A percentile compares a stretch with the other conserved stretches of the same genome.
These are phyloP conservation scores for Melinaea marsaeus DNA, from an alignment of 2,888 invertebrate species.

Conservation along the genomic window DNA sequence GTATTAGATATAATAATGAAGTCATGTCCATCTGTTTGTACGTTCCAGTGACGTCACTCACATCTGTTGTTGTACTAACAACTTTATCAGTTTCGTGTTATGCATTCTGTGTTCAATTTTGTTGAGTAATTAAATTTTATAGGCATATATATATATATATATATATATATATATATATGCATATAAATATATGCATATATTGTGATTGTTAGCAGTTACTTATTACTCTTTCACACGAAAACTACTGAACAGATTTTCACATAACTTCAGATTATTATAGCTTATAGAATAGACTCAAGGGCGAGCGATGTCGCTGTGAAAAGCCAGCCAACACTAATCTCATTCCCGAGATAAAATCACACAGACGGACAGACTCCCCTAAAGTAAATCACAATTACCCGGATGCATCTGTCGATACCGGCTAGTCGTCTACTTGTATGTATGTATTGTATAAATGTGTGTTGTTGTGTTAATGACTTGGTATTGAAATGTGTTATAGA, in stretches of 20 bases:
- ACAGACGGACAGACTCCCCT: not conserved
- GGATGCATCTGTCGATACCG: slow-evolving; percentile 4
- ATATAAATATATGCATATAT: too few relatives aligned
- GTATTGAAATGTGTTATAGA: too few relatives aligned
- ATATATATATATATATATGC: not conserved
- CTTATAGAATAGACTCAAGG: too few relatives aligned
- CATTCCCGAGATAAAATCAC: not conserved
- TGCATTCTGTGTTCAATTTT: not conserved
- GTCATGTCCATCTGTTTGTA: not conserved
- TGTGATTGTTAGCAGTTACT: not conserved
- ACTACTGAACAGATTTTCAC: too few relatives aligned
- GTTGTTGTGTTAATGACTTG: too few relatives aligned
- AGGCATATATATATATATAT: not conserved
- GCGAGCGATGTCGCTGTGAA: too few relatives aligned
- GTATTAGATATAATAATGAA: not conserved
- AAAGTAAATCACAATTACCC: not conserved
- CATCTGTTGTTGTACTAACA: slow-evolving; percentile 2
- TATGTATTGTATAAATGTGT: too few relatives aligned
- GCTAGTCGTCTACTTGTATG: not conserved
- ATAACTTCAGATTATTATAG: too few relatives aligned
- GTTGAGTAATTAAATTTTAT: too few relatives aligned
- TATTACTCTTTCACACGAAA: too few relatives aligned
- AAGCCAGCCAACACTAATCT: not conserved
- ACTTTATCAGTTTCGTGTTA: not conserved
- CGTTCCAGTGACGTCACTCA: not conserved